These are phyloP conservation scores for Cheilosia urbana DNA, from an alignment of 2,888 invertebrate species.

Conservation along the genomic window DNA sequence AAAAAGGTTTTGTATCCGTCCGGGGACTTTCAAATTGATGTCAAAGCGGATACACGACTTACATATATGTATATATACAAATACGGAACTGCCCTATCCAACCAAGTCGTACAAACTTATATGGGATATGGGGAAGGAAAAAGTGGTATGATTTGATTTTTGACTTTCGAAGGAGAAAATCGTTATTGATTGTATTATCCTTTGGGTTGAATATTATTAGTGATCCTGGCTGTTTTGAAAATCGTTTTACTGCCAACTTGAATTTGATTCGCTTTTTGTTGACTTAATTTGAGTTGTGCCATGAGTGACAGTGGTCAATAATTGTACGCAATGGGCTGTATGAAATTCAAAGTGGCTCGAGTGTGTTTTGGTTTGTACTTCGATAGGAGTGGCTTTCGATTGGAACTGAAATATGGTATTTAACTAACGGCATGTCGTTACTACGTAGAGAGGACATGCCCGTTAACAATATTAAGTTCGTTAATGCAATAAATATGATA, in stretches of 20 bases:
- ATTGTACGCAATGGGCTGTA: slow-evolving; percentile 3
- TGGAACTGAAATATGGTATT: too few relatives aligned
- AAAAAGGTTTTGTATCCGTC: slow-evolving; percentile 65
- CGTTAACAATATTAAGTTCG: too few relatives aligned
- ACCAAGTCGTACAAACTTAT: neutral
- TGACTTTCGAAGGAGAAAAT: slow-evolving; percentile 25
- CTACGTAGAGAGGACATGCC: too few relatives aligned
- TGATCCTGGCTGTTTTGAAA: slow-evolving; percentile 8
- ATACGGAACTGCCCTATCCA: neutral
- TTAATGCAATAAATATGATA: too few relatives aligned
- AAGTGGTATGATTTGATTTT: slow-evolving; percentile 41
- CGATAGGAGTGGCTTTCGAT: too few relatives aligned
- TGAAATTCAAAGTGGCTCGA: neutral
- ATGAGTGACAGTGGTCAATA: neutral
- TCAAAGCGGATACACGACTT: slow-evolving; percentile 56
- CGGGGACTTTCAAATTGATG: slow-evolving; percentile 60
- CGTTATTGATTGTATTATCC: slow-evolving; percentile 40
- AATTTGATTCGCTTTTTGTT: slow-evolving; percentile 7
- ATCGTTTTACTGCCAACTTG: neutral
- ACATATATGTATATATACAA: slow-evolving; percentile 3
- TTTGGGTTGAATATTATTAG: slow-evolving; percentile 22
- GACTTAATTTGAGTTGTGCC: slow-evolving; percentile 7
- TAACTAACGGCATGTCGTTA: too few relatives aligned
- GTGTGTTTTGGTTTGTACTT: too few relatives aligned
- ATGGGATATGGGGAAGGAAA: neutral